Evolutionary conservation across 2,113 vertebrate genomes (phyloP).

Genomic region (Ptilorrhoa leucosticta): DNA sequence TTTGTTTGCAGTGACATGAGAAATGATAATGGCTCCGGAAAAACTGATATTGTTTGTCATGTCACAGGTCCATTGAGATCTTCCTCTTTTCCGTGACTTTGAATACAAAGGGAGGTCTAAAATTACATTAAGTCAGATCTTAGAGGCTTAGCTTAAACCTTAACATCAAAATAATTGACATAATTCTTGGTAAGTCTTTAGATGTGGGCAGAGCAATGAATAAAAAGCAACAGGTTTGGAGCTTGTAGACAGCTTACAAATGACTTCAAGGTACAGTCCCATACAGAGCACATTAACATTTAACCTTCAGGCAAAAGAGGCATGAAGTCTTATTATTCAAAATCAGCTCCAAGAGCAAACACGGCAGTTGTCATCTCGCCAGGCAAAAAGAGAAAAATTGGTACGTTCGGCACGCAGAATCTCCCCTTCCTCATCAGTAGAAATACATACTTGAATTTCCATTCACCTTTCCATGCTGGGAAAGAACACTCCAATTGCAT

Average conservation of each 20-base stretch:
- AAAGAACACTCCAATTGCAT: background rate
- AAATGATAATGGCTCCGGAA: slow-evolving; percentile 32
- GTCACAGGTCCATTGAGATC: background rate
- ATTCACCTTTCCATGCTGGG: background rate
- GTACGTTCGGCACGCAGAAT: background rate
- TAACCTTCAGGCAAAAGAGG: background rate
- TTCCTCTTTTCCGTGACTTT: slow-evolving; percentile 12
- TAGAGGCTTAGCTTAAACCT: background rate
- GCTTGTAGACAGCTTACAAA: background rate
- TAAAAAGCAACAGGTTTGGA: background rate
- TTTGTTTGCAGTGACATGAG: slow-evolving; percentile 48
- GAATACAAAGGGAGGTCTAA: slow-evolving; percentile 12
- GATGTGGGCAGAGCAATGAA: background rate
- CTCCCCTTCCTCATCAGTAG: background rate
- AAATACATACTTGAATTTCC: background rate
- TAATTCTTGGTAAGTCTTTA: background rate
- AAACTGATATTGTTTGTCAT: slow-evolving; percentile 40
- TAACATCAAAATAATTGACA: slow-evolving; percentile 18
- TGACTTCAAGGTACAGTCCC: background rate
- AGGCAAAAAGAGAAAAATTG: background rate
- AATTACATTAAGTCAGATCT: background rate
- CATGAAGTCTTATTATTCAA: background rate
- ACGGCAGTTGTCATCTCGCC: background rate
- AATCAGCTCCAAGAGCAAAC: background rate
- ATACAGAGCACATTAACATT: background rate